Conservation (phyloP, 2,113 vertebrate genomes). For the Psittacus erithacus region DNA sequence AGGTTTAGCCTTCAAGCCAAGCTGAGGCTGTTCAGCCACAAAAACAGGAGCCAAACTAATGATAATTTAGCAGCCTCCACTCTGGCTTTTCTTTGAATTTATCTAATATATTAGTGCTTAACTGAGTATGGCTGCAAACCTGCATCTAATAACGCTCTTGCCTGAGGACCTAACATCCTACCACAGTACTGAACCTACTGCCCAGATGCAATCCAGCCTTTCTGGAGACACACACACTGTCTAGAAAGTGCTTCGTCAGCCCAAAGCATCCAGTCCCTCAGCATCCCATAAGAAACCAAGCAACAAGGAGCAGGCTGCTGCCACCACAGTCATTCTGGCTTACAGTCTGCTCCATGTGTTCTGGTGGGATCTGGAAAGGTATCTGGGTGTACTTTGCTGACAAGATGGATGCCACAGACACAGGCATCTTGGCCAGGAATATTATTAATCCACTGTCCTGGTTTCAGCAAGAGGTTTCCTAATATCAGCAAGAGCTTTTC, state of each 20-base stretch:
- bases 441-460: not conserved
- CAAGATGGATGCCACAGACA: not conserved
- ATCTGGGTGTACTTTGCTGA: not conserved
- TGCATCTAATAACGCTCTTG: not conserved
- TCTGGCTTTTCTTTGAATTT: not conserved
- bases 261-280: not conserved
- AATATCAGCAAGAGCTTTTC: not conserved
- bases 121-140: not conserved
- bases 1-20: not conserved
- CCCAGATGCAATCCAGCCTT: not conserved
- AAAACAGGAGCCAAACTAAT: not conserved
- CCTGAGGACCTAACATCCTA: not conserved
- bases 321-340: not conserved
- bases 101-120: not conserved
- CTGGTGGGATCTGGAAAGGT: not conserved
- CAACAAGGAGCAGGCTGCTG: not conserved
- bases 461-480: not conserved
- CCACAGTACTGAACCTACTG: not conserved
- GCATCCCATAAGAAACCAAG: not conserved
- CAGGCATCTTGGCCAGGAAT: not conserved
- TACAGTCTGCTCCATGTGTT: not conserved
- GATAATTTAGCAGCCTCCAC: not conserved
- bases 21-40: not conserved
- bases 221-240: not conserved
- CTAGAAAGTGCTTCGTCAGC: not conserved